Evolutionary conservation across 2,797 vertebrate genomes (phyloP).

Genomic region (Acipenser ruthenus): DNA sequence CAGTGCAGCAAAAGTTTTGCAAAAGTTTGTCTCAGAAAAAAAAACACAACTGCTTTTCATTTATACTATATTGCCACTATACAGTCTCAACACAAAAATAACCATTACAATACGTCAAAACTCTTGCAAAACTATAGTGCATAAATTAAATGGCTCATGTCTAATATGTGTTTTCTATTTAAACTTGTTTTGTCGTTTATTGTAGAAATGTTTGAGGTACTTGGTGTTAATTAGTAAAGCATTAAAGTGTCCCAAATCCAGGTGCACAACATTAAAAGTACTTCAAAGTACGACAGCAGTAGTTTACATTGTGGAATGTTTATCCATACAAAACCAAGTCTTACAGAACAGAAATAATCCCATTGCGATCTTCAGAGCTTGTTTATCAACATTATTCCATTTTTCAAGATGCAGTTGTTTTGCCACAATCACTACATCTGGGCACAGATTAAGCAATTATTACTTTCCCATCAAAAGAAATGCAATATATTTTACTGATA

Average conservation of each 20-base stretch:
- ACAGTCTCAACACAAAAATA: constrained; percentile 33
- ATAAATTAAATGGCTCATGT: constrained; percentile 70
- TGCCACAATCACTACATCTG: constrained; percentile 2
- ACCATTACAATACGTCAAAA: constrained; percentile 26
- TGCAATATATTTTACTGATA: constrained; percentile 13
- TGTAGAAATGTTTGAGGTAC: constrained; percentile 78
- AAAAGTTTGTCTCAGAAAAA: constrained; percentile 4
- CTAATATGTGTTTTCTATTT: constrained; percentile 34
- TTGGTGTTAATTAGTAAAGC: constrained; percentile 64
- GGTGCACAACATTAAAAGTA: constrained; percentile 62
- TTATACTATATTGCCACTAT: constrained; percentile 40
- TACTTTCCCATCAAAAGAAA: background rate
- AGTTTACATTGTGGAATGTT: constrained; percentile 71
- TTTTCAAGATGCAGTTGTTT: constrained; percentile 30
- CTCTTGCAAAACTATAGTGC: constrained; percentile 67
- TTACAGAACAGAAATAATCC: background rate
- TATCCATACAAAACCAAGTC: constrained; percentile 30
- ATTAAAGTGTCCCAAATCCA: constrained; percentile 65
- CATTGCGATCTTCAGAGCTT: constrained; percentile 27
- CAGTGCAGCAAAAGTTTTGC: constrained; percentile 13
- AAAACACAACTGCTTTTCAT: constrained; percentile 6
- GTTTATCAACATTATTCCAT: constrained; percentile 19
- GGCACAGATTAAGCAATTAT: too few species aligned
- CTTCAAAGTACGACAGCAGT: constrained; percentile 33
- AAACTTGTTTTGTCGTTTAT: constrained; percentile 61